A percentile compares a stretch with the other conserved stretches of the same genome.
Evolutionary conservation across 2,113 vertebrate genomes (phyloP).

Genomic region (Onychorhynchus coronatus): DNA sequence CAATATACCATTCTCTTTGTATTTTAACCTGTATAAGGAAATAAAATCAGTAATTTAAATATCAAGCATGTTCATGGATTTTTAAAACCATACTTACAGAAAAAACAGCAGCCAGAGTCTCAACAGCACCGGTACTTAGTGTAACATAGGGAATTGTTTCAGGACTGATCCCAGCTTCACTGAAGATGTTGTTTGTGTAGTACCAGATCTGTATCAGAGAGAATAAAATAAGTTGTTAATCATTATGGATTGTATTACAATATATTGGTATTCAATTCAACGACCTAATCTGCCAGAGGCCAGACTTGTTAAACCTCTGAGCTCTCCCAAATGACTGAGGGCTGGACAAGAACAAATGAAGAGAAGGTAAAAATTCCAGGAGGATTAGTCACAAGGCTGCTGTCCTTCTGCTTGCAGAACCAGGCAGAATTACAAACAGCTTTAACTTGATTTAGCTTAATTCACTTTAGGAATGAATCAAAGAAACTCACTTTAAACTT

Average conservation of each 20-base stretch:
- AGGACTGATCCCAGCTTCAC: slow-evolving; percentile 77
- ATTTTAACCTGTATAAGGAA: not conserved
- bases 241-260: not conserved
- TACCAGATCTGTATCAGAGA: slow-evolving; percentile 87
- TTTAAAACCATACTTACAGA: slow-evolving; percentile 82
- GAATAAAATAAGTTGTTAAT: not conserved
- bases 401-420: not conserved
- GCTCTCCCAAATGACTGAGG: accelerated
- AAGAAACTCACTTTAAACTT: slow-evolving; percentile 5
- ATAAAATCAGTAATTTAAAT: not conserved
- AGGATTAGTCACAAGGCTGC: not conserved
- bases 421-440: slow-evolving; percentile 10
- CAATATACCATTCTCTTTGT: not conserved
- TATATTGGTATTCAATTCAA: not conserved
- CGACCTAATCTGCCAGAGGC: not conserved
- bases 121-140: slow-evolving; percentile 85
- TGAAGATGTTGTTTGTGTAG: slow-evolving; percentile 91
- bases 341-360: not conserved
- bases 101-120: slow-evolving; percentile 85
- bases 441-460: slow-evolving; percentile 12
- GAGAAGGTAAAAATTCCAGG: not conserved
- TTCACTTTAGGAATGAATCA: slow-evolving; percentile 7
- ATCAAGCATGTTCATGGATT: not conserved
- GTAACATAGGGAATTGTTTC: slow-evolving; percentile 87
- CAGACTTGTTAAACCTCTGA: not conserved